Evolutionary conservation across 2,113 vertebrate genomes (phyloP).

Genomic region (Chascanopsetta lugubris): DNA sequence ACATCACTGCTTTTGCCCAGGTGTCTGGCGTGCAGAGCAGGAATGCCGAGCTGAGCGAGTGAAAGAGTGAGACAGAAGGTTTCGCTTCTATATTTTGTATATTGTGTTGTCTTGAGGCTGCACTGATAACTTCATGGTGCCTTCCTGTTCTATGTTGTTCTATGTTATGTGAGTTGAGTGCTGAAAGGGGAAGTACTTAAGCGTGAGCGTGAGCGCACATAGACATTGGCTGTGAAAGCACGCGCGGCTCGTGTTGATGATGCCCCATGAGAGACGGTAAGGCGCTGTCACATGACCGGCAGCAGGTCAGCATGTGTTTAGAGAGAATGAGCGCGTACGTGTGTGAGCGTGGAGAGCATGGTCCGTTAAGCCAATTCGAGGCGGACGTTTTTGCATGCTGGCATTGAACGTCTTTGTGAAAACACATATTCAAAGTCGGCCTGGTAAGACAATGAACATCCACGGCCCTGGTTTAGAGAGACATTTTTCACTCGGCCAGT

Average conservation of each 20-base stretch:
- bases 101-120: slow-evolving; percentile 9
- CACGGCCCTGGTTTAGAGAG: neutral
- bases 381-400: slow-evolving; percentile 20
- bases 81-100: slow-evolving; percentile 42
- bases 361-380: slow-evolving; percentile 22
- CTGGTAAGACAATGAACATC: neutral
- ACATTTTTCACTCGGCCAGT: neutral
- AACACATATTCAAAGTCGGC: slow-evolving; percentile 7
- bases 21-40: neutral
- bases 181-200: slow-evolving; percentile 39
- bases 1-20: slow-evolving; percentile 28
- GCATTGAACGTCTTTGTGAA: slow-evolving; percentile 16
- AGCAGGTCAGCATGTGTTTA: slow-evolving; percentile 68
- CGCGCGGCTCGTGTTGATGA: slow-evolving; percentile 9
- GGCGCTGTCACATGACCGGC: slow-evolving; percentile 66
- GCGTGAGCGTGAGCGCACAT: neutral
- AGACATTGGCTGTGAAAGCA: slow-evolving; percentile 15
- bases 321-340: slow-evolving; percentile 26
- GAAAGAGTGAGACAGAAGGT: slow-evolving; percentile 31
- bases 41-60: slow-evolving; percentile 7
- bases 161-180: slow-evolving; percentile 10
- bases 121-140: neutral
- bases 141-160: slow-evolving; percentile 35
- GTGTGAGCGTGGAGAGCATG: slow-evolving; percentile 11
- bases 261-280: slow-evolving; percentile 40